Evolutionary conservation across 2,797 vertebrate genomes (phyloP).

Genomic region (Arnoldichthys spilopterus): DNA sequence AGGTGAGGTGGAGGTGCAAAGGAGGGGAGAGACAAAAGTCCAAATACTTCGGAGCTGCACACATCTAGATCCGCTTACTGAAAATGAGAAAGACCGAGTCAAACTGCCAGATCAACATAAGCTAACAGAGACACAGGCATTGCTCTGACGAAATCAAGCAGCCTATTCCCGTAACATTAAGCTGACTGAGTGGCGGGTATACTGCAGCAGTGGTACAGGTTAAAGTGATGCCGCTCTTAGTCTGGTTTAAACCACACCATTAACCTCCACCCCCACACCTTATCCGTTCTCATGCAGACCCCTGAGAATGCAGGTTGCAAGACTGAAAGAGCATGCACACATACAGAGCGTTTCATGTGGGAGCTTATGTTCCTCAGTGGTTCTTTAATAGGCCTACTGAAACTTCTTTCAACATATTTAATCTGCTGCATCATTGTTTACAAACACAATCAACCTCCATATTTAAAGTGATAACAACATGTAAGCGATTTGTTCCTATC

Average conservation of each 20-base stretch:
- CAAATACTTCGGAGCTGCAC: background rate
- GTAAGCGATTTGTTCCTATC: too few relatives aligned
- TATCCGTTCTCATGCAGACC: slow-evolving; percentile 48
- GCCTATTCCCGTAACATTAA: slow-evolving; percentile 42
- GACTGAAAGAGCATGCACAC: slow-evolving; percentile 50
- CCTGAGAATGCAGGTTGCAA: slow-evolving; percentile 46
- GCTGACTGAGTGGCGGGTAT: slow-evolving; percentile 1
- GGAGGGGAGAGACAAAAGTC: background rate
- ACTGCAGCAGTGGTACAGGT: slow-evolving; percentile 23
- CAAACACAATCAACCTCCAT: slow-evolving; percentile 38
- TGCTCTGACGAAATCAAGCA: slow-evolving; percentile 22
- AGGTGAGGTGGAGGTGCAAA: background rate
- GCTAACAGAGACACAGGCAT: background rate
- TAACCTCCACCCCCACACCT: slow-evolving; percentile 36
- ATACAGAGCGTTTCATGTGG: slow-evolving; percentile 74
- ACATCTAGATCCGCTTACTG: background rate
- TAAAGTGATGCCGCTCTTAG: slow-evolving; percentile 38
- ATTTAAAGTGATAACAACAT: background rate
- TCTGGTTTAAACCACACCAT: slow-evolving; percentile 49
- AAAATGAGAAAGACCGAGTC: background rate
- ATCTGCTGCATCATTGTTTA: slow-evolving; percentile 71
- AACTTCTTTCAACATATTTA: slow-evolving; percentile 66
- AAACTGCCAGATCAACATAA: background rate
- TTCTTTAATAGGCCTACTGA: slow-evolving; percentile 59
- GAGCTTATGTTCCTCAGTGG: slow-evolving; percentile 66